Conservation (phyloP, 2,113 vertebrate genomes). For the Rhombomys opimus region DNA sequence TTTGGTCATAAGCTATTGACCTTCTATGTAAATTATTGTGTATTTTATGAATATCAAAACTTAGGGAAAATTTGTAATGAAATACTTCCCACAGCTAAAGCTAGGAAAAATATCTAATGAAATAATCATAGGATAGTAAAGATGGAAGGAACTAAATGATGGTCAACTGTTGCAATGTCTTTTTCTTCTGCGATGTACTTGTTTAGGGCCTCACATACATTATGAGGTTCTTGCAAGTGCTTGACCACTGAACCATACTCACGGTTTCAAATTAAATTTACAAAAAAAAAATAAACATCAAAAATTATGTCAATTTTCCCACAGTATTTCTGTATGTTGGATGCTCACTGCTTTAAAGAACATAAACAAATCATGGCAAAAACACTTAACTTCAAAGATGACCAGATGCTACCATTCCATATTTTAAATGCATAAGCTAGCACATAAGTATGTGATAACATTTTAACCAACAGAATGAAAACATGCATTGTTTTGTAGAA, state of each 20-base stretch:
- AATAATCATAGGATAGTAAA: neutral
- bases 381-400: neutral
- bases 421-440: neutral
- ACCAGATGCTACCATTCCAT: neutral
- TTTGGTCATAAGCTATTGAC: slow-evolving; percentile 1
- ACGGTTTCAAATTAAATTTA: neutral
- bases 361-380: neutral
- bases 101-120: neutral
- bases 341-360: neutral
- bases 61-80: neutral
- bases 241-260: neutral
- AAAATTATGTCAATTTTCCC: neutral
- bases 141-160: neutral
- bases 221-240: neutral
- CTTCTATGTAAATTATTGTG: neutral
- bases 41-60: slow-evolving; percentile 21
- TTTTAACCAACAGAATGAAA: slow-evolving; percentile 22
- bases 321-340: neutral
- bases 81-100: neutral
- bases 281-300: slow-evolving; percentile 2
- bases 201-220: no score
- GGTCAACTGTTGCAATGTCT: neutral
- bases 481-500: neutral
- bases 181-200: neutral
- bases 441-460: neutral